These are phyloP conservation scores for Phengaris alcon DNA, from an alignment of 2,888 invertebrate genomes.

Conservation along the genomic window DNA sequence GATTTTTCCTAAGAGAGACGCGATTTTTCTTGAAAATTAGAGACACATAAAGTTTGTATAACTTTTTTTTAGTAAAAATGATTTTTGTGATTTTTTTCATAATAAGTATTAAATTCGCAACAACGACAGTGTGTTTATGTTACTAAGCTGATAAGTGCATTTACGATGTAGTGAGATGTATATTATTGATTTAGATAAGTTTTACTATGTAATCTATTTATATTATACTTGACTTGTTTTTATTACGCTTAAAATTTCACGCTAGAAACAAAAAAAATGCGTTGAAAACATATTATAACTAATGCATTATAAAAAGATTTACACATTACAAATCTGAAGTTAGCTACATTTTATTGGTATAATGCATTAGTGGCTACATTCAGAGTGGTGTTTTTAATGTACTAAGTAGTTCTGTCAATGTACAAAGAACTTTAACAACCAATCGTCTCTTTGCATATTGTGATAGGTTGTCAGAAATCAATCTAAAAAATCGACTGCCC, in stretches of 20 bases:
- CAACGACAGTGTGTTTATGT: constrained; percentile 3
- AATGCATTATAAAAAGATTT: background rate
- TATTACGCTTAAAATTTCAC: constrained; percentile 19
- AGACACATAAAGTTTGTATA: background rate
- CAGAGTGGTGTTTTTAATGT: constrained; percentile 4
- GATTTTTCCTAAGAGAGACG: too few relatives aligned
- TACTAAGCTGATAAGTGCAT: constrained; percentile 24
- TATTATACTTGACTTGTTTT: constrained; percentile 22
- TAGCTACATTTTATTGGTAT: background rate
- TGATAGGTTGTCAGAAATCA: background rate
- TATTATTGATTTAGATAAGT: constrained; percentile 27
- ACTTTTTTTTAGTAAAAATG: background rate
- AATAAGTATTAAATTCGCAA: background rate
- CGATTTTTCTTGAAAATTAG: too few relatives aligned
- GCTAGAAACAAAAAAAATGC: constrained; percentile 10
- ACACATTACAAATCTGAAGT: background rate
- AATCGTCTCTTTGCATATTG: background rate
- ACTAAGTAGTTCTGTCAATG: background rate
- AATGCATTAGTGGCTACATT: background rate
- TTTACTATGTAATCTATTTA: constrained; percentile 27
- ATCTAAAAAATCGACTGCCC: too few relatives aligned
- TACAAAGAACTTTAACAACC: background rate
- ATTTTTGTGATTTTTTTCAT: background rate
- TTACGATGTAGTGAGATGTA: constrained; percentile 30
- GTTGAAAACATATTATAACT: background rate